Conservation (phyloP, 2,113 vertebrate species). For the Atractosteus spatula region DNA sequence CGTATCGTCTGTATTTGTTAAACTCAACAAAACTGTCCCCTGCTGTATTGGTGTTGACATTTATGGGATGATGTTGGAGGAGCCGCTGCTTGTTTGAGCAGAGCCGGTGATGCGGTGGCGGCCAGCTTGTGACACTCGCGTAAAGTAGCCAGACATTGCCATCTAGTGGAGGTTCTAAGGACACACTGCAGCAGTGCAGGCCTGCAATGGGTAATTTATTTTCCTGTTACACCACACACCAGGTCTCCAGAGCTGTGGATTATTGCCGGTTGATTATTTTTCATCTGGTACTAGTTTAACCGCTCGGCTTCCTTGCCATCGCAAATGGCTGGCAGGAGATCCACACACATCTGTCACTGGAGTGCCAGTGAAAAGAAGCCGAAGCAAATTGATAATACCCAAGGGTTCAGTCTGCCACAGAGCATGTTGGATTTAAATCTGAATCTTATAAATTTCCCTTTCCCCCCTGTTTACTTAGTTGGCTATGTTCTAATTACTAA, state of each 20-base stretch:
- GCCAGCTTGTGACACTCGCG: conserved; percentile 79
- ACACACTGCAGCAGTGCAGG: conserved; percentile 24
- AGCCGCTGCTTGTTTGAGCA: conserved; percentile 80
- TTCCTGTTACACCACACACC: conserved; percentile 3
- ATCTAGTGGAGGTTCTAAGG: conserved; percentile 70
- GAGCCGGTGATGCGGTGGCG: conserved; percentile 76
- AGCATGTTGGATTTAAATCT: neutral
- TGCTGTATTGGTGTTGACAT: conserved; percentile 94
- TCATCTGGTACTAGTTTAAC: conserved; percentile 16
- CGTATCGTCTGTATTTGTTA: conserved; percentile 91
- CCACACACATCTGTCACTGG: conserved; percentile 7
- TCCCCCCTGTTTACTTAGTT: neutral
- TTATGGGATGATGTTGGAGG: conserved; percentile 94
- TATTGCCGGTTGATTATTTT: conserved; percentile 20
- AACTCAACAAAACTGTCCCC: conserved; percentile 90
- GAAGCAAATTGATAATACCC: conserved; percentile 5
- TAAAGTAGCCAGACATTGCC: conserved; percentile 82
- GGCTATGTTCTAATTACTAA: neutral
- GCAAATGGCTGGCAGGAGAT: neutral
- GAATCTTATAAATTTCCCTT: conserved; percentile 2
- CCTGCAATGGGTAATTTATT: neutral
- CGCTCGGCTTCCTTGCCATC: neutral
- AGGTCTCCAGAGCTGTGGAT: conserved; percentile 8
- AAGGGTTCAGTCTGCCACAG: neutral
- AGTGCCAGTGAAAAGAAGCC: neutral